Base-by-base conservation (phyloP, 1,140 invertebrate genomes). In the Drosophila ficusphila region DNA sequence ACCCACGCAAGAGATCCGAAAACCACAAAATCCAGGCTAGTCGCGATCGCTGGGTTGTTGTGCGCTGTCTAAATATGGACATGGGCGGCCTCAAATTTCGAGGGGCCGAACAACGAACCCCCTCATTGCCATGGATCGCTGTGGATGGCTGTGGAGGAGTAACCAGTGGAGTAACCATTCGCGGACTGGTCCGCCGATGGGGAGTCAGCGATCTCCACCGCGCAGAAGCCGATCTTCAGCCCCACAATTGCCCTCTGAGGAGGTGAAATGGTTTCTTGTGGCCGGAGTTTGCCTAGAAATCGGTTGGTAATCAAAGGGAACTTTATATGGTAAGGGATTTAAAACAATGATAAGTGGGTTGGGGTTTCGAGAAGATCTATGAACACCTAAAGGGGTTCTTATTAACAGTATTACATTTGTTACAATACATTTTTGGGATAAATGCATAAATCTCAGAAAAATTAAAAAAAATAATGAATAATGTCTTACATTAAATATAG, bases 61-160 rank as follows among this genome's bases (percentile, higher is more conserved):
- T 57, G 27, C 25, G 41, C 44, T 57, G 61, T 68, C 78, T 60
- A 83, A 77, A 73, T 83, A 83, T 75, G 79, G 65, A 75, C 75
- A 82, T 83, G 79, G 79, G 75, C 75, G 79, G 42, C 53, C 34
- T 36, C 47, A 52, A 71, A 74, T 57, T 68, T 27, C 27, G 36
- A 60, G 46, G 58, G 57, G 58, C 54, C 56, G 54, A 39, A 39
- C 39, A 42, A 39, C 29, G 48, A 34, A 61, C 54, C 25, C 56
- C 27, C 54, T 62, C 58, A 62, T 62, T 60, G 58, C 56, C n/a
- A n/a, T n/a, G n/a, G n/a, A n/a, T n/a, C n/a, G n/a, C n/a, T n/a
- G n/a, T n/a, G n/a, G 36, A 61, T 61, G 21, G 25, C 54, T 41
- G 64, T 68, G 64, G 64, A 68, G 64, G 64, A 68, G 64, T 68